Evolutionary conservation across 2,888 invertebrate species (phyloP).

Genomic region (Andrena bicolor): DNA sequence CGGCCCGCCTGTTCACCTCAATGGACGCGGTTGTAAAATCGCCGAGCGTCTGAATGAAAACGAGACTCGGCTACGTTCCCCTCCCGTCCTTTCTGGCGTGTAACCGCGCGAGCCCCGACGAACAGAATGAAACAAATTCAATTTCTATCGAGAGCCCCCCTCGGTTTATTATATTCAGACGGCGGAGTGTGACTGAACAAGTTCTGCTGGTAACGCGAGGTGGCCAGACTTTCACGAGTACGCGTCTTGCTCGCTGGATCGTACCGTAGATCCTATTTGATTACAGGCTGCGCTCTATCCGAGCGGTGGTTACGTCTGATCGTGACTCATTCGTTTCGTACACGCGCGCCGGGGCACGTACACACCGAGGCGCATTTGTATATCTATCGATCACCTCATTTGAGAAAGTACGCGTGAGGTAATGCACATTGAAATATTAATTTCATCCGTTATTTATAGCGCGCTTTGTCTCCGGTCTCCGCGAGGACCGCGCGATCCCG

Average conservation of each 20-base stretch:
- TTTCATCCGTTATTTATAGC: constrained; percentile 55
- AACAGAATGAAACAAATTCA: constrained; percentile 10
- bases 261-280: constrained; percentile 74
- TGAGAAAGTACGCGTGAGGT: constrained; percentile 67
- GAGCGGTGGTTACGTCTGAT: constrained; percentile 72
- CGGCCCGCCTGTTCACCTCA: too few species aligned
- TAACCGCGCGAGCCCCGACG: not conserved
- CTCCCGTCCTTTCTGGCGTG: too few species aligned
- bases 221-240: constrained; percentile 68
- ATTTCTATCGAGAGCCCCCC: constrained; percentile 32
- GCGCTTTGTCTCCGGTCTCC: not conserved
- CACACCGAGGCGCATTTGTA: constrained; percentile 43
- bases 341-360: constrained; percentile 25
- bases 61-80: too few species aligned
- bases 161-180: constrained; percentile 36
- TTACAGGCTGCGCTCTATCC: constrained; percentile 68
- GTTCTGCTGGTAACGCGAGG: constrained; percentile 59
- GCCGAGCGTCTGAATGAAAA: too few species aligned
- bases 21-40: too few species aligned
- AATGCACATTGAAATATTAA: constrained; percentile 63
- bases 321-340: constrained; percentile 71
- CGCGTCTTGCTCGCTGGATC: constrained; percentile 69
- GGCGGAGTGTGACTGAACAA: constrained; percentile 44
- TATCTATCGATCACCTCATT: constrained; percentile 68
- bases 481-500: not conserved